Conservation (phyloP, 2,113 vertebrate species). For the Nyctibius bracteatus region DNA sequence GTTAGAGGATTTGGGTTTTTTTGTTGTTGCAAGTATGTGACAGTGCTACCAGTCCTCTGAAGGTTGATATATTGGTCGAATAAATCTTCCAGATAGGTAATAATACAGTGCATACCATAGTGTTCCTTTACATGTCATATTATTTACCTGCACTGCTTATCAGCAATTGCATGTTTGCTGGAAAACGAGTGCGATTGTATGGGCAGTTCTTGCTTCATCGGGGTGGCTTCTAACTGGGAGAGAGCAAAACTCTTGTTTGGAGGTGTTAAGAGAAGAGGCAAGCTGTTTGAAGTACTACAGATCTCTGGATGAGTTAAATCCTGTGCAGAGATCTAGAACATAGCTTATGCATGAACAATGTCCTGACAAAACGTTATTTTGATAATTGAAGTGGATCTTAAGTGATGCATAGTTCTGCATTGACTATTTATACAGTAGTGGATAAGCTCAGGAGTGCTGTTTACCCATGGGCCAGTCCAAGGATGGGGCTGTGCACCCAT, state of each 20-base stretch:
- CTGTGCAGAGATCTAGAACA: neutral
- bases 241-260: neutral
- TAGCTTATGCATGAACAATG: neutral
- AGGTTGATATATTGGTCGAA: neutral
- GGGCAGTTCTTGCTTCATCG: neutral
- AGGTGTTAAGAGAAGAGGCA: neutral
- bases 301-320: neutral
- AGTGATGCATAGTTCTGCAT: neutral
- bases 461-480: neutral
- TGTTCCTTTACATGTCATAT: neutral
- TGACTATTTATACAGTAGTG: neutral
- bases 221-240: neutral
- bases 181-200: neutral
- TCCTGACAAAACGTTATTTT: neutral
- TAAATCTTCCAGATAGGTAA: conserved; percentile 38
- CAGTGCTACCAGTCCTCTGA: neutral
- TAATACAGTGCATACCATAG: neutral
- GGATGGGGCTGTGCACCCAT: no score
- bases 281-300: neutral
- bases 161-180: neutral
- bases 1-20: neutral
- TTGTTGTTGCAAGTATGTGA: neutral
- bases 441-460: neutral
- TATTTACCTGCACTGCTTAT: conserved; percentile 13
- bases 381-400: neutral